Conservation (phyloP, 2,888 invertebrate genomes). For the Trachelus iudaicus region DNA sequence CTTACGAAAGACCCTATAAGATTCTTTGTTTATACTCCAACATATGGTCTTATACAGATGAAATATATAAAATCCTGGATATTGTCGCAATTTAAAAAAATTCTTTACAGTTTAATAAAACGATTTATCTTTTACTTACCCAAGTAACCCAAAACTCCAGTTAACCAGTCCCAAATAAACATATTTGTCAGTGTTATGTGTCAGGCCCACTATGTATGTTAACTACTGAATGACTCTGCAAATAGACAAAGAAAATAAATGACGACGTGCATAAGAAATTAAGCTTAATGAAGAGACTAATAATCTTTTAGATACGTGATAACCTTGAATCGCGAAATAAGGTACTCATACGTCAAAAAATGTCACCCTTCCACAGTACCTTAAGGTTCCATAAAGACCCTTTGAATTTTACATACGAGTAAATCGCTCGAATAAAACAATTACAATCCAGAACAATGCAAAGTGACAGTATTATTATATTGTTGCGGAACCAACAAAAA, state of each 20-base stretch:
- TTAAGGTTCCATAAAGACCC: not conserved
- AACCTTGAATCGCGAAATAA: conserved; percentile 20
- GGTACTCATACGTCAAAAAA: conserved; percentile 8
- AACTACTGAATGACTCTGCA: conserved; percentile 60
- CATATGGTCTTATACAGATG: conserved; percentile 6
- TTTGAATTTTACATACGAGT: not conserved
- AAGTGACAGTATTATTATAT: not conserved
- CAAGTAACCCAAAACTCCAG: conserved; percentile 92
- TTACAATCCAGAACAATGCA: not conserved
- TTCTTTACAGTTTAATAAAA: not conserved
- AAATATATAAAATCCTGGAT: not conserved
- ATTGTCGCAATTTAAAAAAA: not conserved
- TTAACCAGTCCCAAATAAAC: conserved; percentile 98
- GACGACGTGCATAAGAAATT: conserved; percentile 16
- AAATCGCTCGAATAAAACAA: not conserved
- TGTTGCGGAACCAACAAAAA: not conserved
- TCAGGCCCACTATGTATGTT: conserved; percentile 31
- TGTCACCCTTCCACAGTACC: not conserved
- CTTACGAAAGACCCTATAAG: not conserved
- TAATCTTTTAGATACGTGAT: conserved; percentile 11
- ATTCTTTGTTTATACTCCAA: conserved; percentile 5
- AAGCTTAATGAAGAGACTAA: conserved; percentile 10
- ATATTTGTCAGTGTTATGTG: conserved; percentile 66
- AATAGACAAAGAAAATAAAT: conserved; percentile 39
- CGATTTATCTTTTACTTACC: conserved; percentile 72